Conservation (phyloP, 1,140 invertebrate genomes). For the Chrysoperla carnea region DNA sequence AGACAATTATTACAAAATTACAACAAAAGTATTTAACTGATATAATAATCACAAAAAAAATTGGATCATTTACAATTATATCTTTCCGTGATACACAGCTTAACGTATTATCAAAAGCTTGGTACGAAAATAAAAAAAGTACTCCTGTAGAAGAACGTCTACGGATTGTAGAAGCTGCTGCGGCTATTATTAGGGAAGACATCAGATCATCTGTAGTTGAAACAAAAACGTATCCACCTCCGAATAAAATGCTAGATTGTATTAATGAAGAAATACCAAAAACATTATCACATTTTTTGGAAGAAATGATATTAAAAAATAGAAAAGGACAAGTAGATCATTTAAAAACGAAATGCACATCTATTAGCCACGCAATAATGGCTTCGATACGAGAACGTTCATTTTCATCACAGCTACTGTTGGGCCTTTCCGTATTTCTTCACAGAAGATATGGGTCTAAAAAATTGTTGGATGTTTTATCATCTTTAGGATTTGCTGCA, state of each 20-base stretch:
- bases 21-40: neutral
- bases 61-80: neutral
- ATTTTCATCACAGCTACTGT: constrained; percentile 11
- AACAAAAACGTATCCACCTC: neutral
- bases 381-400: constrained; percentile 10
- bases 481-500: constrained; percentile 13
- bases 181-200: constrained; percentile 11
- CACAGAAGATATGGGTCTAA: constrained; percentile 12
- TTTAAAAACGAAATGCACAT: constrained; percentile 5
- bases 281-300: neutral
- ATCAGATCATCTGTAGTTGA: constrained; percentile 7
- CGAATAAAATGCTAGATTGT: neutral
- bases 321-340: neutral
- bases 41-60: neutral
- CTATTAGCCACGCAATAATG: constrained; percentile 13
- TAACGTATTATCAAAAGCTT: neutral
- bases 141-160: constrained; percentile 5
- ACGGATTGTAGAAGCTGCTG: constrained; percentile 10
- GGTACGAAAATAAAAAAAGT: neutral
- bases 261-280: neutral
- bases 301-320: neutral
- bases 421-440: constrained; percentile 8
- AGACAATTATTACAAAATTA: neutral
- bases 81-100: neutral
- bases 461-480: constrained; percentile 9